Evolutionary conservation across 2,797 vertebrate genomes (phyloP).

Genomic region (Bradypus variegatus): DNA sequence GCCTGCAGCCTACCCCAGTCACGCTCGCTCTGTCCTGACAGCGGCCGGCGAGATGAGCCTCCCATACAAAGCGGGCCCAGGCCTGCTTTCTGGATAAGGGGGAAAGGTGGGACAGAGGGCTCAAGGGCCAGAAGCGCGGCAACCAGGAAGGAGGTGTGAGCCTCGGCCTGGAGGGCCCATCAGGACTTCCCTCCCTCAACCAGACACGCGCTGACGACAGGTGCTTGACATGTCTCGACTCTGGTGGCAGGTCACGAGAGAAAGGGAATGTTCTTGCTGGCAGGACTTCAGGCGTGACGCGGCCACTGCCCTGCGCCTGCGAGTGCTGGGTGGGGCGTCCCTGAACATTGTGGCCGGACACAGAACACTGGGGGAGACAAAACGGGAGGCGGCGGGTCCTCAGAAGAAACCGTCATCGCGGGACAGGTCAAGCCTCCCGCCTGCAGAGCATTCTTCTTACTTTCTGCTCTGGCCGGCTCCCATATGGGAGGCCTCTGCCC

Average conservation of each 20-base stretch:
- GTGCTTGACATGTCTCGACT: background rate
- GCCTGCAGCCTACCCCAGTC: background rate
- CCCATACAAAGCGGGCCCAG: background rate
- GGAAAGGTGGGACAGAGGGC: background rate
- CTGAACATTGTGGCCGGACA: background rate
- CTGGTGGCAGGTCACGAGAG: background rate
- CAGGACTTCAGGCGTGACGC: background rate
- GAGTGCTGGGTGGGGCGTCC: background rate
- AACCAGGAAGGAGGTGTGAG: background rate
- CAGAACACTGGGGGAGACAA: background rate
- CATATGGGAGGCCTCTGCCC: background rate
- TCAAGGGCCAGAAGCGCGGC: background rate
- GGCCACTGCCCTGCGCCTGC: background rate
- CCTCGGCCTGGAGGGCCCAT: background rate
- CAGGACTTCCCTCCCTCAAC: background rate
- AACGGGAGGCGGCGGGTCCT: background rate
- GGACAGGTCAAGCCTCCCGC: background rate
- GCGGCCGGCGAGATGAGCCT: background rate
- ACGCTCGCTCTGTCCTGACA: background rate
- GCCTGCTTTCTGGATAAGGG: background rate
- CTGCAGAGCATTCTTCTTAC: background rate
- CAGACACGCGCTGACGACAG: background rate
- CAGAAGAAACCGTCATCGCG: background rate
- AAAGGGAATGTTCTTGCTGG: background rate
- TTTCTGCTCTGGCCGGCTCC: background rate